Conservation (phyloP, 2,888 invertebrate species). For the Lochmaea capreae region DNA sequence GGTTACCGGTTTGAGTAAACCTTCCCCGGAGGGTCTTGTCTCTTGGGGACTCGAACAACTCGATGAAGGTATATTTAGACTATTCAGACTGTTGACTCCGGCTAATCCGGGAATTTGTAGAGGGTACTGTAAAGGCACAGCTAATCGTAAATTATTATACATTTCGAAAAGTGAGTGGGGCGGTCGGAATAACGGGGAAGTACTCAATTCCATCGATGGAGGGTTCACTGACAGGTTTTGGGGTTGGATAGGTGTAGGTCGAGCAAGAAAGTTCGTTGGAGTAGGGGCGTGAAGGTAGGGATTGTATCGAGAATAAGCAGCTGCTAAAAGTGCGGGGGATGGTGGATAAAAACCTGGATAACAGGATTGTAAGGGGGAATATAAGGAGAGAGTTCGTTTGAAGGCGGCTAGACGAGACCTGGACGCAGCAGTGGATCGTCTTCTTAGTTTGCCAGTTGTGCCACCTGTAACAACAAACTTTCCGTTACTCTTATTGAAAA, state of each 20-base stretch:
- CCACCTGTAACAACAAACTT: conserved; percentile 71
- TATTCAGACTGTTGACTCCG: conserved; percentile 21
- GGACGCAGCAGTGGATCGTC: conserved; percentile 91
- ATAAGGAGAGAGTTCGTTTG: conserved; percentile 80
- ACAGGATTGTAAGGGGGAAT: conserved; percentile 70
- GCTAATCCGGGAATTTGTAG: conserved; percentile 51
- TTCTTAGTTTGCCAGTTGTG: conserved; percentile 93
- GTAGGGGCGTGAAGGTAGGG: conserved; percentile 68
- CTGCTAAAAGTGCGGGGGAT: conserved; percentile 68
- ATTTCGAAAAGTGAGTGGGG: conserved; percentile 54
- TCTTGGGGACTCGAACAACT: conserved; percentile 47
- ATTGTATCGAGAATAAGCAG: conserved; percentile 76
- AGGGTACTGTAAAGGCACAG: conserved; percentile 54
- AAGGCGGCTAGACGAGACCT: conserved; percentile 90
- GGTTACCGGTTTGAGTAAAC: conserved; percentile 64
- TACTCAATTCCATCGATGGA: conserved; percentile 10
- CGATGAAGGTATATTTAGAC: conserved; percentile 34
- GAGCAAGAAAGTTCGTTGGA: conserved; percentile 59
- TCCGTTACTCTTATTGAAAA: not conserved
- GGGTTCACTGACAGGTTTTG: conserved; percentile 39
- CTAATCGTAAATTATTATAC: conserved; percentile 56
- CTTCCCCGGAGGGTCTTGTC: conserved; percentile 48
- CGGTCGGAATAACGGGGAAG: conserved; percentile 51
- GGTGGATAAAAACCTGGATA: conserved; percentile 60
- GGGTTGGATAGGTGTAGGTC: conserved; percentile 67